Evolutionary conservation across 2,113 vertebrate genomes (phyloP).

Genomic region (Plectropomus leopardus): DNA sequence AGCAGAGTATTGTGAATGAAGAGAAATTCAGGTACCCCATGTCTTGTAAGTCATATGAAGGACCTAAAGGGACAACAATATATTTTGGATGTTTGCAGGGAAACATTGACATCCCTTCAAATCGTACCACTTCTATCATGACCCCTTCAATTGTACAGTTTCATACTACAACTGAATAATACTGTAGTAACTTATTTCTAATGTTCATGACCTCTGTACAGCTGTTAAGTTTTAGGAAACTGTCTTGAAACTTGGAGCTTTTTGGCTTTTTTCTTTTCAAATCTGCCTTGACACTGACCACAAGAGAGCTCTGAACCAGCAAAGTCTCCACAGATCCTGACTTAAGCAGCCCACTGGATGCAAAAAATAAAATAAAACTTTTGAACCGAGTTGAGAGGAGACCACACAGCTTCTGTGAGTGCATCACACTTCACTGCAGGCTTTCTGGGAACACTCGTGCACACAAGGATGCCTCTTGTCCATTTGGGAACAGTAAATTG

Average conservation of each 20-base stretch:
- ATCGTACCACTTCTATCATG: too few species aligned
- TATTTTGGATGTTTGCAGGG: too few species aligned
- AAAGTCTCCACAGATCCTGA: background rate
- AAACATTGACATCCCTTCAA: too few species aligned
- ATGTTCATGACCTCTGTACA: background rate
- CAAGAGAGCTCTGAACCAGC: background rate
- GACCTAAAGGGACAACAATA: too few species aligned
- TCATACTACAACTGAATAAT: background rate
- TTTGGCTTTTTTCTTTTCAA: background rate
- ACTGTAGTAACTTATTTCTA: background rate
- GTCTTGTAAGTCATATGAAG: too few species aligned
- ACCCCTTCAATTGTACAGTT: background rate
- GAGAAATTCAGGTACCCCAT: too few species aligned
- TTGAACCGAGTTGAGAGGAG: background rate
- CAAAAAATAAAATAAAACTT: slow-evolving; percentile 17
- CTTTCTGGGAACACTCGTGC: slow-evolving; percentile 3
- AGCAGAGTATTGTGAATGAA: too few species aligned
- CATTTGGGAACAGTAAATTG: slow-evolving; percentile 36
- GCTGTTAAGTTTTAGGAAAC: too few species aligned
- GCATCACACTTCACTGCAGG: background rate
- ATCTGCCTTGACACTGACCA: background rate
- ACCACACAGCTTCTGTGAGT: background rate
- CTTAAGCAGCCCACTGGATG: background rate
- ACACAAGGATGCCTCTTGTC: slow-evolving; percentile 27
- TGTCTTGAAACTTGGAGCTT: background rate